These are phyloP conservation scores for Antheraea pernyi DNA, from an alignment of 1,140 invertebrate species.

Conservation along the genomic window DNA sequence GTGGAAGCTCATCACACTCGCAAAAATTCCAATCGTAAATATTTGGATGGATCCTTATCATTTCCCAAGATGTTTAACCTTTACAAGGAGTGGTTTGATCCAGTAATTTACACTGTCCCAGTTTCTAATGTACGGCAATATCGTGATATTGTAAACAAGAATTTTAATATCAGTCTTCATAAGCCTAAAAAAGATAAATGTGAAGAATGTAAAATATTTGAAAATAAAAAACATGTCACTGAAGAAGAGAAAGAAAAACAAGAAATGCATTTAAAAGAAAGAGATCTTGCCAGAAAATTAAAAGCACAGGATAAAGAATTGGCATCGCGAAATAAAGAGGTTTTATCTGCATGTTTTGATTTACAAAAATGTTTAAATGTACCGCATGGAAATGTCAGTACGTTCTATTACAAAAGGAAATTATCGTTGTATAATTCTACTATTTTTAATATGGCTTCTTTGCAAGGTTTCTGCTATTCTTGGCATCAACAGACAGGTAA, in stretches of 20 bases:
- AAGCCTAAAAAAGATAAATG: slow-evolving; percentile 56
- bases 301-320: slow-evolving; percentile 15
- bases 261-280: slow-evolving; percentile 11
- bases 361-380: slow-evolving; percentile 18
- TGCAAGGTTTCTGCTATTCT: slow-evolving; percentile 32
- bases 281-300: slow-evolving; percentile 13
- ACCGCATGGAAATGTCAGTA: slow-evolving; percentile 16
- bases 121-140: slow-evolving; percentile 34
- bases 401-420: slow-evolving; percentile 49
- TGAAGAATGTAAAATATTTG: slow-evolving; percentile 38
- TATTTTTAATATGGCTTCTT: slow-evolving; percentile 29
- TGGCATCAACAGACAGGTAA: slow-evolving; percentile 39
- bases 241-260: slow-evolving; percentile 17
- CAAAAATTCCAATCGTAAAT: slow-evolving; percentile 31
- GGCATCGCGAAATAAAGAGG: slow-evolving; percentile 7
- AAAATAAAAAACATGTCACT: slow-evolving; percentile 25
- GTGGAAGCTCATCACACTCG: slow-evolving; percentile 35
- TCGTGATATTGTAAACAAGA: slow-evolving; percentile 37
- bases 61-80: slow-evolving; percentile 37
- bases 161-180: slow-evolving; percentile 48
- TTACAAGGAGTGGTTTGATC: slow-evolving; percentile 35
- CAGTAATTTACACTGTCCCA: slow-evolving; percentile 21
- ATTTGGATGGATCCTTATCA: slow-evolving; percentile 31
- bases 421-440: slow-evolving; percentile 48
- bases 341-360: slow-evolving; percentile 9